phyloP scores from a whole-genome alignment of 2,113 vertebrate genomes.

The Microcebus griseorufus region DNA sequence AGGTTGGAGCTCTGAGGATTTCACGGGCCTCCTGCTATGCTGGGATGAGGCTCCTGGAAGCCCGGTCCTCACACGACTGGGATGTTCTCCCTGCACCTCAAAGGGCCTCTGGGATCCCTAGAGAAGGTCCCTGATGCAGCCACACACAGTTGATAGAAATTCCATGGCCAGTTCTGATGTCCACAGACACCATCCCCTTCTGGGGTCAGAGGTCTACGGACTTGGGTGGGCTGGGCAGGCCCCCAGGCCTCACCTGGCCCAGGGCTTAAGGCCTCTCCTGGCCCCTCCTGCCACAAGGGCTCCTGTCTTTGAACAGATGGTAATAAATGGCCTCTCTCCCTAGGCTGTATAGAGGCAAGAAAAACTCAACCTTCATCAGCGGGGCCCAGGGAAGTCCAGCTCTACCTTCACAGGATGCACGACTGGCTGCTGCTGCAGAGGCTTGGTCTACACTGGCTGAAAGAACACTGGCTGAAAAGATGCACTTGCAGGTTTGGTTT shows the following conservation, averaged over 20 bases:
- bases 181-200: background rate
- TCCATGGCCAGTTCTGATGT: background rate
- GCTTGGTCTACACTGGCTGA: background rate
- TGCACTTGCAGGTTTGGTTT: accelerated
- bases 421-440: accelerated
- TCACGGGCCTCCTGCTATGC: background rate
- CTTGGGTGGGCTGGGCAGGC: background rate
- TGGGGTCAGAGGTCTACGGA: background rate
- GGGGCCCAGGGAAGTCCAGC: accelerated
- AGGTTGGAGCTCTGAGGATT: background rate
- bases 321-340: background rate
- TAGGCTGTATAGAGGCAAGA: accelerated
- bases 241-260: background rate
- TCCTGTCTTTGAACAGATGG: accelerated
- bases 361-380: accelerated
- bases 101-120: no score
- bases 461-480: background rate
- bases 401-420: accelerated
- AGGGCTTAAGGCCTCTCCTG: background rate
- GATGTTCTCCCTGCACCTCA: background rate
- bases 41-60: background rate
- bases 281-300: accelerated
- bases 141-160: accelerated
- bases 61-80: accelerated
- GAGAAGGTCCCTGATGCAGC: background rate